These are phyloP conservation scores for Tachysurus fulvidraco DNA, from an alignment of 2,113 vertebrate genomes.

Conservation along the genomic window DNA sequence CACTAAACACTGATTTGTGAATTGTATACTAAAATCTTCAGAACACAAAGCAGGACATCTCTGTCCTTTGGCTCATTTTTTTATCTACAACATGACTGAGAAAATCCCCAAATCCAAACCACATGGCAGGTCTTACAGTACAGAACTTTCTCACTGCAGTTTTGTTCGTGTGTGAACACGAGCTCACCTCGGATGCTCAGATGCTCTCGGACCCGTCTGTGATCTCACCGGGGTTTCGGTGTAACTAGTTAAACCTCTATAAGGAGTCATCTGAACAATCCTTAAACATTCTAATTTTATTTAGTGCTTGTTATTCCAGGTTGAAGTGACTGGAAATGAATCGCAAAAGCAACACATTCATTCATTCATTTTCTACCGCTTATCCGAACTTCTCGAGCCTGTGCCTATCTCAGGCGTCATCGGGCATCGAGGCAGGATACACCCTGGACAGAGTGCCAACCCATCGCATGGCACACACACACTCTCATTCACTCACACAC, in stretches of 20 bases:
- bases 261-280: too few species aligned
- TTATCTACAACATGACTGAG: neutral
- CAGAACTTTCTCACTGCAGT: neutral
- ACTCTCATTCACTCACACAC: too few species aligned
- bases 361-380: too few species aligned
- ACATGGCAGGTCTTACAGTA: neutral
- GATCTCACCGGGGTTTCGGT: neutral
- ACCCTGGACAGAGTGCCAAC: too few species aligned
- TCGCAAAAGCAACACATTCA: too few species aligned
- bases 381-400: too few species aligned
- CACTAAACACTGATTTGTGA: neutral
- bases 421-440: too few species aligned
- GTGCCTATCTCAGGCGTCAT: too few species aligned
- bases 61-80: neutral
- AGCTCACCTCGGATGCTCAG: neutral
- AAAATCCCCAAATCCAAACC: neutral
- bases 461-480: too few species aligned
- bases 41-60: neutral
- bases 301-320: neutral
- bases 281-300: neutral
- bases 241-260: neutral
- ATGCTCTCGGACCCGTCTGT: neutral
- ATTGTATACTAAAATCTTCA: neutral
- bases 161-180: neutral
- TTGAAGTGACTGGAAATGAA: constrained; percentile 28